Evolutionary conservation across 2,888 invertebrate species (phyloP), one percentile per base, ranked within the genome.

Genomic region (Hirtodrosophila histrioides): DNA sequence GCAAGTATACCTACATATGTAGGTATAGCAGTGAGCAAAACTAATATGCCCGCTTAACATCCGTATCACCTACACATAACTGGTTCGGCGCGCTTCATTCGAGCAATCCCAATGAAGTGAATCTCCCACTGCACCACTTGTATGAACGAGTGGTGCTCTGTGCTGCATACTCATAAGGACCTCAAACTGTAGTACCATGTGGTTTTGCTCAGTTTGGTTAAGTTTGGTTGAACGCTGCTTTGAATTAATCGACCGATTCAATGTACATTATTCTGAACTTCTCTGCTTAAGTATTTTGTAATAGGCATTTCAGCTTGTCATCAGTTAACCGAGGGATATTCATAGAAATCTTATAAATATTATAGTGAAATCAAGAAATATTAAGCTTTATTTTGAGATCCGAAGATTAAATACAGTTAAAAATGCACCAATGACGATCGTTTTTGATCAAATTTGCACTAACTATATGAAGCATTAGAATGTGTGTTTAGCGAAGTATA

Each of bases 31-130:
- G 1, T 4, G 9, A 7, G 2, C 4, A 24, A 36, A 53, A 66
- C 46, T 35, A 31, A 67, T 49, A 53, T 48, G 33, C 48, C 36
- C 43, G 4, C 0, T 27, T 3, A 8, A 12, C 27, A 48, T 12
- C 5, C 7, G 8, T 11, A 54, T 29, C 40, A 24, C 46, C 62
- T 45, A 49, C 67, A 58, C 48, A 57, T 54, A 53, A 67, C 67
- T 53, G 67, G 53, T 49, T 57, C 51, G 48, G 48, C 37, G 51
- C 51, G 33, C 53, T 67, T 55, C 55, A 62, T 66, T 66, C 49
- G 49, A 40, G 36, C 49, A 54, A 39, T 54, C 48, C 49, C 61
- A 53, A 65, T 61, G 61, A 61, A 61, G 62, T 54, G 49, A 39
- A 49, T 39, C 37, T 36, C 46, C 60, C 41, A 33, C 12, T 64